These are phyloP conservation scores for Cerceris rybyensis DNA, from an alignment of 2,888 invertebrate species.

Conservation along the genomic window DNA sequence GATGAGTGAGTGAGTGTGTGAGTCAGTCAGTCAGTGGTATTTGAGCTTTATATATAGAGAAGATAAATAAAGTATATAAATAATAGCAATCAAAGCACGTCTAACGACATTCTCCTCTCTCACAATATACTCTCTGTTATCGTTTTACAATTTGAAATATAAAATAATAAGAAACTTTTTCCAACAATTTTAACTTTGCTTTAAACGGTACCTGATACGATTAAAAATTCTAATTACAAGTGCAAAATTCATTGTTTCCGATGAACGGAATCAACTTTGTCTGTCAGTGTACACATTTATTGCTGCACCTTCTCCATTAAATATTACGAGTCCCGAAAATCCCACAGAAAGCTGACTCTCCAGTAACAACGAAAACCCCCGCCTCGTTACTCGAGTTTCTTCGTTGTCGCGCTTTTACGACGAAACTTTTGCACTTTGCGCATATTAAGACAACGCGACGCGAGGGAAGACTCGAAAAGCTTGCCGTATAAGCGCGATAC, in stretches of 20 bases:
- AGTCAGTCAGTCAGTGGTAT: no score
- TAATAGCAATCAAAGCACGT: no score
- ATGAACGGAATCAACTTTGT: not conserved
- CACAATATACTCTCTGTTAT: no score
- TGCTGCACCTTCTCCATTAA: constrained; percentile 37
- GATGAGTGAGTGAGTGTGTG: no score
- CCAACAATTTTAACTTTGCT: no score
- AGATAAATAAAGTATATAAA: no score
- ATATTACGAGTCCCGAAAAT: constrained; percentile 14
- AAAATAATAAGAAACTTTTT: no score
- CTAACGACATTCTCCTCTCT: no score
- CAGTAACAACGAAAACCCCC: constrained; percentile 17
- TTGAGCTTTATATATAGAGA: no score
- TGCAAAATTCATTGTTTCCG: not conserved
- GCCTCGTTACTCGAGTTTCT: constrained; percentile 44
- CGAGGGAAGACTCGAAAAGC: constrained; percentile 55
- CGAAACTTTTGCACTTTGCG: constrained; percentile 70
- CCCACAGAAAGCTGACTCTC: constrained; percentile 16
- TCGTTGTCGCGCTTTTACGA: constrained; percentile 57
- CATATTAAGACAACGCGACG: constrained; percentile 70
- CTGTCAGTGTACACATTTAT: constrained; percentile 38
- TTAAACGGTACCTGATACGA: no score
- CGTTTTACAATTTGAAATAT: no score
- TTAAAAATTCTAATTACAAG: not conserved
- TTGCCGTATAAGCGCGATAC: constrained; percentile 57